Evolutionary conservation across 2,888 invertebrate genomes (phyloP), one percentile per base, ranked within the genome.

Genomic region (Biston stratarius): DNA sequence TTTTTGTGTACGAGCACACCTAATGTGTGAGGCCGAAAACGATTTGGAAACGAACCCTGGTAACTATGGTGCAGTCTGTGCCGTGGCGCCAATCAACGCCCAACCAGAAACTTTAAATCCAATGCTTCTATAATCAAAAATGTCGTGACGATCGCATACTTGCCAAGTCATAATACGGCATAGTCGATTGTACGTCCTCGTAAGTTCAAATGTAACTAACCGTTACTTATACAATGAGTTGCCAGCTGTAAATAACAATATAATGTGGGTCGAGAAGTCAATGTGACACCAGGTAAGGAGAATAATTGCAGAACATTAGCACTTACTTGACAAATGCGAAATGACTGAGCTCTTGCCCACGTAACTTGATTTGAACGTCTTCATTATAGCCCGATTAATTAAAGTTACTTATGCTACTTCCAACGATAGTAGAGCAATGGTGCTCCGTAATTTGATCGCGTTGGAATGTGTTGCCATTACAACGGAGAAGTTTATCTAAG

Each of bases 181-280:
- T 77, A 62, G 55, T 67, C 82, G 82, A 84, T 81, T 81, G 71
- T 73, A 77, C 79, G 79, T 83, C 69, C 81, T 70, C 69, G 80
- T 70, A 80, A 83, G 82, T 81, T 78, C 78, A 79, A 86, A 83
- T 83, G 82, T n/a, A n/a, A n/a, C 76, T 84, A 82, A 87, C 91
- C 91, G 92, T 92, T 92, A 92, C 76, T 81, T 82, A 80, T 78
- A 91, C 90, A 91, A 92, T 91, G 84, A 85, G 81, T 83, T 82
- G 82, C 83, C 79, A 83, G 82, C 75, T 77, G 83, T 84, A 86
- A 88, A 84, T 84, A 87, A 87, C 86, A 85, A 86, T 84, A 86
- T 83, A 84, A 91, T 89, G 90, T 92, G 84, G 91, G 91, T 88
- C 91, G 90, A 79, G 82, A 79, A 80, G 80, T 84, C 77, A 83